Percentiles rank a stretch among this genome's conserved stretches.
These are phyloP conservation scores for Tympanoctomys barrerae DNA, from an alignment of 2,797 vertebrate genomes.

Conservation along the genomic window DNA sequence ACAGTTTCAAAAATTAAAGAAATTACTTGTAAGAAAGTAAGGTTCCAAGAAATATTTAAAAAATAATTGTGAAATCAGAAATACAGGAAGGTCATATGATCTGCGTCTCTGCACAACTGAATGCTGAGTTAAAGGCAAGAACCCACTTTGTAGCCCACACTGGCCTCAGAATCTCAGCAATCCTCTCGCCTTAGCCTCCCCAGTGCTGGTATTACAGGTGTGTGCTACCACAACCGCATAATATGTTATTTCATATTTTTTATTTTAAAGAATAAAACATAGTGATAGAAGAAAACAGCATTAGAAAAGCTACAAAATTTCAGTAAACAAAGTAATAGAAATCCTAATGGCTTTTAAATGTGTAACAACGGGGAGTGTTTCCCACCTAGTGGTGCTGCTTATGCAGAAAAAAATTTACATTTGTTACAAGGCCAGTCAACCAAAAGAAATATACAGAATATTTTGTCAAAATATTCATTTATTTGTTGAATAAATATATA, in stretches of 20 bases:
- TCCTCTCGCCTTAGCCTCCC: too few species aligned
- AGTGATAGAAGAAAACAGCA: too few species aligned
- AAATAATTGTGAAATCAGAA: not conserved
- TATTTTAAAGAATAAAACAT: too few species aligned
- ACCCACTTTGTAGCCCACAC: too few species aligned
- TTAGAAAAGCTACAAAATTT: too few species aligned
- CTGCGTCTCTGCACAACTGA: not conserved
- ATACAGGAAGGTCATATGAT: not conserved
- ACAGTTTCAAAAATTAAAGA: not conserved
- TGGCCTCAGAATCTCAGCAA: too few species aligned
- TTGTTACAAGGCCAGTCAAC: not conserved
- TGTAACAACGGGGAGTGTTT: slow-evolving; percentile 3
- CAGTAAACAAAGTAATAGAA: too few species aligned
- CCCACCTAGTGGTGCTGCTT: not conserved
- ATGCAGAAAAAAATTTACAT: not conserved
- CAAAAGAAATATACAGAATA: not conserved
- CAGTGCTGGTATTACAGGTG: too few species aligned
- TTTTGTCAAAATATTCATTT: not conserved
- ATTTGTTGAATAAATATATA: not conserved
- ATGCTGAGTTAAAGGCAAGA: not conserved
- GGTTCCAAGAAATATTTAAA: not conserved
- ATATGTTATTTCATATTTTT: not conserved
- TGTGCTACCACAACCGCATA: not conserved
- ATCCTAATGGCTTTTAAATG: not conserved
- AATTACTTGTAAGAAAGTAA: not conserved